Evolutionary conservation across 2,113 vertebrate species (phyloP).

Genomic region (Sphyrna mokarran): DNA sequence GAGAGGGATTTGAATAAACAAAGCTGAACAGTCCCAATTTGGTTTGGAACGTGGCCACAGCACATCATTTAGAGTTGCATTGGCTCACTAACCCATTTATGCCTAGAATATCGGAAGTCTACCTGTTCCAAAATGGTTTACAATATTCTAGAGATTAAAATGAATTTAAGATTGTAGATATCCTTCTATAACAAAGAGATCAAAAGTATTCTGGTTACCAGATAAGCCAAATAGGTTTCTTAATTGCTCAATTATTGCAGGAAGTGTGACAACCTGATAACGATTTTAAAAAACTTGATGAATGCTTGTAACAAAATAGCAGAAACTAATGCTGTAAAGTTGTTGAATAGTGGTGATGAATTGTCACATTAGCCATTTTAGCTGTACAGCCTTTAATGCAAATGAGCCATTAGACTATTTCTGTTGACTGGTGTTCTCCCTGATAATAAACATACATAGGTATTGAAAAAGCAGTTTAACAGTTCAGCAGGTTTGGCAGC

Average conservation of each 20-base stretch:
- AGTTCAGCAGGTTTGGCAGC: too few relatives aligned
- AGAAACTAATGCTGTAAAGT: neutral
- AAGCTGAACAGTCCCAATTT: slow-evolving; percentile 2
- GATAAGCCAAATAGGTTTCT: neutral
- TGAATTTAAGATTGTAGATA: neutral
- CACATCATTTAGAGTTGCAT: neutral
- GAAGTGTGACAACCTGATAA: neutral
- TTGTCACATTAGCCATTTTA: neutral
- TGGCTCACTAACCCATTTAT: slow-evolving; percentile 32
- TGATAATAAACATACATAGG: neutral
- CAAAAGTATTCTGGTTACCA: neutral
- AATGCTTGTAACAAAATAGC: neutral
- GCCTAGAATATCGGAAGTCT: neutral
- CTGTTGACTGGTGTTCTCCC: neutral
- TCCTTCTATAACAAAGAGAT: neutral
- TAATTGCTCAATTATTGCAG: neutral
- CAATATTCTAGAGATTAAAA: slow-evolving; percentile 1
- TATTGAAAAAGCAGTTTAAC: neutral
- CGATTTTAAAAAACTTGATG: neutral
- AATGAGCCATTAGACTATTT: neutral
- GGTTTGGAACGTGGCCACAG: slow-evolving; percentile 3
- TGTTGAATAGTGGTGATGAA: neutral
- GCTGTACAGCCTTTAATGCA: neutral
- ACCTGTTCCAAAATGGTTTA: neutral
- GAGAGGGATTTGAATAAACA: slow-evolving; percentile 3